These are phyloP conservation scores for Corapipo altera DNA, from an alignment of 2,113 vertebrate species.

Conservation along the genomic window DNA sequence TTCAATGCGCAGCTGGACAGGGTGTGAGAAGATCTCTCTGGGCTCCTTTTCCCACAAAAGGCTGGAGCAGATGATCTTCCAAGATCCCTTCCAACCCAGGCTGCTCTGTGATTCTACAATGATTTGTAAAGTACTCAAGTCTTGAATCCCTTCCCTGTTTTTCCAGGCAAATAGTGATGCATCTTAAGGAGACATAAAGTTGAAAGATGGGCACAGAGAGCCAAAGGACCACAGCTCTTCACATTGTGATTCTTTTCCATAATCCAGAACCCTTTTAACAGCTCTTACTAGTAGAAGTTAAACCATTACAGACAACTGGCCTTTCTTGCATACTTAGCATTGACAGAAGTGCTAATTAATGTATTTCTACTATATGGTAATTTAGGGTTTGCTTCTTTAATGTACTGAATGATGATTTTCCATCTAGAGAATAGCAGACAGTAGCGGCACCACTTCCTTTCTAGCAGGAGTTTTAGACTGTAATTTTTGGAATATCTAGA, in stretches of 20 bases:
- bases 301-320: not conserved
- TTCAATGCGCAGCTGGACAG: not conserved
- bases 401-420: not conserved
- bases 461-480: not conserved
- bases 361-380: not conserved
- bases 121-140: not conserved
- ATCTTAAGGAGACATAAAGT: not conserved
- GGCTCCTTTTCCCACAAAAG: not conserved
- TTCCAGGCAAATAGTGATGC: not conserved
- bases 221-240: not conserved
- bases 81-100: not conserved
- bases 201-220: not conserved
- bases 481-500: not conserved
- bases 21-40: not conserved
- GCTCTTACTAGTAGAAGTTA: not conserved
- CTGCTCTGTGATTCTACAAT: not conserved
- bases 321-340: not conserved
- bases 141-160: not conserved
- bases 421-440: not conserved
- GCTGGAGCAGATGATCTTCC: not conserved
- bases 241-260: not conserved
- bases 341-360: not conserved
- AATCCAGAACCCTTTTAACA: not conserved
- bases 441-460: not conserved
- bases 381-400: not conserved